phyloP scores from a whole-genome alignment of 2,888 invertebrate genomes.

The Drosophila fulvimacula region DNA sequence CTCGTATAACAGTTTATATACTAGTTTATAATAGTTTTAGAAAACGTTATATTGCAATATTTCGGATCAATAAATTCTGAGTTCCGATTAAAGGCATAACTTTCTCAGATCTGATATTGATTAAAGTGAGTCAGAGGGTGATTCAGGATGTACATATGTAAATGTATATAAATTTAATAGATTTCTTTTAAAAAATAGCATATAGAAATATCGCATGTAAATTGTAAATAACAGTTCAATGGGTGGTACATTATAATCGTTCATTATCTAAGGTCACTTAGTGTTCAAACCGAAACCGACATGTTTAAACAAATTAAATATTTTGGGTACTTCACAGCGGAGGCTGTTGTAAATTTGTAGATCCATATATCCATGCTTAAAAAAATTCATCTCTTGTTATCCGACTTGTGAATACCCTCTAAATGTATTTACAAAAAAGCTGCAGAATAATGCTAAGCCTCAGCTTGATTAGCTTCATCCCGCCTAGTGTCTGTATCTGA shows the following conservation, averaged over 20 bases:
- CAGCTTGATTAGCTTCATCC: slow-evolving; percentile 13
- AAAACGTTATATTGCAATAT: neutral
- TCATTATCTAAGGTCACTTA: slow-evolving; percentile 73
- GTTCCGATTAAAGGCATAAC: neutral
- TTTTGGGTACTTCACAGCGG: slow-evolving; percentile 12
- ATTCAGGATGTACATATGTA: slow-evolving; percentile 4
- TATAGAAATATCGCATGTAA: slow-evolving; percentile 18
- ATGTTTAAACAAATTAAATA: slow-evolving; percentile 23
- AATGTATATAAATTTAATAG: slow-evolving; percentile 25
- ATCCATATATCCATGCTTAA: neutral
- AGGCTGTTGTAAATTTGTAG: neutral
- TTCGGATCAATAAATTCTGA: neutral
- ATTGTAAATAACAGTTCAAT: slow-evolving; percentile 44
- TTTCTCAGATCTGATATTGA: neutral
- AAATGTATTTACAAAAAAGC: slow-evolving; percentile 37
- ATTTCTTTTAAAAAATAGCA: slow-evolving; percentile 43
- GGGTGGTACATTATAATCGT: slow-evolving; percentile 33
- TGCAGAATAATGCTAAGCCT: slow-evolving; percentile 22
- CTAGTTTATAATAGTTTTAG: neutral
- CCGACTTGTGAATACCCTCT: slow-evolving; percentile 11
- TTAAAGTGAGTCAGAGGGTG: neutral
- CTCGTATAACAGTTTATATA: neutral
- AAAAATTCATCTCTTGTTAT: neutral
- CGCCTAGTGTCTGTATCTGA: slow-evolving; percentile 9
- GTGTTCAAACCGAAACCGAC: slow-evolving; percentile 68